Evolutionary conservation across 2,888 invertebrate genomes (phyloP).

Genomic region (Balanococcus diminutus): DNA sequence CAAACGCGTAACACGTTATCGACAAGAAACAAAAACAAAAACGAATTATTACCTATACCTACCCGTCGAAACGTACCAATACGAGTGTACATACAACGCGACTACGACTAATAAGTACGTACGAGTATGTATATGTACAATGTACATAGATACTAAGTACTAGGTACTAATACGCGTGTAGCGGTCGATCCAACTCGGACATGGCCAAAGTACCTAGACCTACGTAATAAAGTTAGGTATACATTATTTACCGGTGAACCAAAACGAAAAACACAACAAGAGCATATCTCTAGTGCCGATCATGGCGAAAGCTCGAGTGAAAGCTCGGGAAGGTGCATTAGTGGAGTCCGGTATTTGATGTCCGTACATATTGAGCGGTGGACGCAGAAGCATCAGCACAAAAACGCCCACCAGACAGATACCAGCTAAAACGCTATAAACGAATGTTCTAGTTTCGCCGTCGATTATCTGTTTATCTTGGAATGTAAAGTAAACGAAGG

Average conservation of each 20-base stretch:
- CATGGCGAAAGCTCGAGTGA: constrained; percentile 76
- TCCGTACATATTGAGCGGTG: constrained; percentile 62
- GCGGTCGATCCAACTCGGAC: too few relatives aligned
- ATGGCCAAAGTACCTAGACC: too few relatives aligned
- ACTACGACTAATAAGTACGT: too few relatives aligned
- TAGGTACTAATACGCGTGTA: too few relatives aligned
- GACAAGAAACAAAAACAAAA: constrained; percentile 56
- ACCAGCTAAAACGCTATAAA: constrained; percentile 80
- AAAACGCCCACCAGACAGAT: constrained; percentile 63
- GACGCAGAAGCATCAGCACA: constrained; percentile 70
- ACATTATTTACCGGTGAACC: constrained; percentile 80
- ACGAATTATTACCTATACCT: too few relatives aligned
- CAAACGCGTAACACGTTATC: too few relatives aligned
- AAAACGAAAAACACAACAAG: constrained; percentile 80
- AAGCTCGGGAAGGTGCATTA: constrained; percentile 71
- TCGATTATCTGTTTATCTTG: constrained; percentile 78
- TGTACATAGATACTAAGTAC: too few relatives aligned
- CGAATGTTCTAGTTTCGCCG: constrained; percentile 72
- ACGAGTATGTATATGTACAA: too few relatives aligned
- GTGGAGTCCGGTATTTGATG: constrained; percentile 60
- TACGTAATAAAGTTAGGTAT: too few relatives aligned
- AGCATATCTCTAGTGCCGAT: constrained; percentile 85
- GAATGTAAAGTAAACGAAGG: constrained; percentile 95
- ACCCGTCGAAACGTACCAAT: not conserved
- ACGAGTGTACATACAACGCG: not conserved